Base-by-base conservation (phyloP, 1,140 invertebrate genomes). In the Arctopsyche grandis region DNA sequence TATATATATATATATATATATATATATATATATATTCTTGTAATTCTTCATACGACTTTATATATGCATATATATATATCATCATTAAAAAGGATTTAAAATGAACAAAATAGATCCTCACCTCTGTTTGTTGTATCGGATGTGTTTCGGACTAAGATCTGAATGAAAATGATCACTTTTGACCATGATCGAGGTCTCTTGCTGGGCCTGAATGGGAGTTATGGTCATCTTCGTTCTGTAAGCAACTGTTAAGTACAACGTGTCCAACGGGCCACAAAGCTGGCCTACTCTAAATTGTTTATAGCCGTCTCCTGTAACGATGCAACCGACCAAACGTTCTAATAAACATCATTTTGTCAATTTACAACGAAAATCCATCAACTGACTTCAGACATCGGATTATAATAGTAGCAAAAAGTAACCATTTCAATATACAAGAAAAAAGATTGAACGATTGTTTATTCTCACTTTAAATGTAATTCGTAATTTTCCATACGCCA, bases 221-320 rank as follows among this genome's bases (percentile, higher is more conserved):
- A 97, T 95, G 0, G 95, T 94, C 89, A 97, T 93, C 88, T 96
- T 96, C 3, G 95, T 96, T 83, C 96, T 90, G 84, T 97, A 97
- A 0, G 92, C 92, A 10, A 97, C 93, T 9, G 92, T 92, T 81
- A 97, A 90, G 75, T 92, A 91, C 46, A 97, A 88, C 0, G 93
- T 94, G 14, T 96, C 96, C 75, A 94, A 89, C 29, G 95, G 94
- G 16, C 95, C 97, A 83, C 92, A 93, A 1, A 97, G 87, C 84
- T 95, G 92, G 1, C 96, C 96, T 56, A 97, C 93, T 85, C 92
- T 91, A 16, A 94, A 90, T 83, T 93, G 90, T 84, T 96, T 94
- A 80, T 93, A 93, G 9, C 84, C 88, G 83, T 91, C 90, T 26
- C 78, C 78, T 75, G 58, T 9, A 66, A 75, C 71, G 29, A 46